phyloP scores from a whole-genome alignment of 2,888 invertebrate genomes.

The Augiades crinisus region DNA sequence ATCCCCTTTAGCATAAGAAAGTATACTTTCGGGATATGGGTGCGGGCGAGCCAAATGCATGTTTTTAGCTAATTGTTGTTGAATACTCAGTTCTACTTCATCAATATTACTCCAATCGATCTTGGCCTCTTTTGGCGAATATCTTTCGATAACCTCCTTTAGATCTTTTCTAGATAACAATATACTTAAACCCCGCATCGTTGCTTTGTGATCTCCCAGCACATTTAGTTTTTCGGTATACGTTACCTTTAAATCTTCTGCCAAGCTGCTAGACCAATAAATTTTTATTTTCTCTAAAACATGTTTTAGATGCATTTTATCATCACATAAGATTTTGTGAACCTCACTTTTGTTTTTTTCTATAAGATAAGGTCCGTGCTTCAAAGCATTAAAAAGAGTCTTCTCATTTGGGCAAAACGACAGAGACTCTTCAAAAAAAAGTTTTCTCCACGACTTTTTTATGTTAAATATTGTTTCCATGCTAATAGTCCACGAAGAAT shows the following conservation, averaged over 20 bases:
- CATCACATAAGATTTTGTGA: constrained; percentile 40
- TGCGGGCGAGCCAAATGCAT: constrained; percentile 63
- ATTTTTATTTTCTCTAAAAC: constrained; percentile 51
- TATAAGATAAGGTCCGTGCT: constrained; percentile 55
- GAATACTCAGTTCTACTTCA: constrained; percentile 48
- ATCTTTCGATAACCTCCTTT: constrained; percentile 45
- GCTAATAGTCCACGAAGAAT: constrained; percentile 42
- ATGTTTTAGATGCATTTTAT: constrained; percentile 40
- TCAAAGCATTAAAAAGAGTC: constrained; percentile 56
- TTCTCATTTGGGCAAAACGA: constrained; percentile 45
- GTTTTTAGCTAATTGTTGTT: constrained; percentile 54
- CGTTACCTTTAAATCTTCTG: constrained; percentile 33
- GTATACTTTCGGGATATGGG: constrained; percentile 46
- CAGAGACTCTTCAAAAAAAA: constrained; percentile 58
- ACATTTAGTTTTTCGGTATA: constrained; percentile 36
- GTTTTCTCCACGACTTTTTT: constrained; percentile 57
- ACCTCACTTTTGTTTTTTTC: constrained; percentile 40
- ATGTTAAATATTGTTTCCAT: constrained; percentile 49
- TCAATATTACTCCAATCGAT: constrained; percentile 52
- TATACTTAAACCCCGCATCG: constrained; percentile 48
- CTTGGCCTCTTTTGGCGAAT: constrained; percentile 51
- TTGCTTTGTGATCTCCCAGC: constrained; percentile 43
- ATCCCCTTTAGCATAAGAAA: constrained; percentile 59
- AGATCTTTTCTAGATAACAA: constrained; percentile 44
- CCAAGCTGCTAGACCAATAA: constrained; percentile 53